Evolutionary conservation across 2,113 vertebrate genomes (phyloP).

Genomic region (Tylochromis polylepis): DNA sequence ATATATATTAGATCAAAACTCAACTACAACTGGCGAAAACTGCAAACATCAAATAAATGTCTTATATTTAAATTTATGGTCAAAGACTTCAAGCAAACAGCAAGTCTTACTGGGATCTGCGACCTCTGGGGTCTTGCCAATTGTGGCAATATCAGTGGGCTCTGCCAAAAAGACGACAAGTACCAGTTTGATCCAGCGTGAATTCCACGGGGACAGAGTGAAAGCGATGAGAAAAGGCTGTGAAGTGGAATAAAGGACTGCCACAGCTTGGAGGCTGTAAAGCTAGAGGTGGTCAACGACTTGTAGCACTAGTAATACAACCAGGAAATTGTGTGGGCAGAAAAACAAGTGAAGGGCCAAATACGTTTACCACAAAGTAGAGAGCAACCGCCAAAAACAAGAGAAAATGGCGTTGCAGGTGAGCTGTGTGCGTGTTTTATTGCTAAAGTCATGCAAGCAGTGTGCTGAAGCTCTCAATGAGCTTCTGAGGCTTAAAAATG

Average conservation of each 20-base stretch:
- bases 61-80: not conserved
- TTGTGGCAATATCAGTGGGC: slow-evolving; percentile 56
- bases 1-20: not conserved
- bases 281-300: slow-evolving; percentile 45
- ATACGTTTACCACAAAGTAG: not conserved
- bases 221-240: slow-evolving; percentile 10
- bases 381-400: not conserved
- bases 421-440: not conserved
- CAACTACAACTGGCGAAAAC: not conserved
- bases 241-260: slow-evolving; percentile 1
- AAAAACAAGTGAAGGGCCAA: not conserved
- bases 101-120: slow-evolving; percentile 69
- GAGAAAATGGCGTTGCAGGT: not conserved
- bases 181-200: slow-evolving; percentile 51
- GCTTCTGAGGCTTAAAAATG: not conserved
- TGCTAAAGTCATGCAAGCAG: not conserved
- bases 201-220: slow-evolving; percentile 1
- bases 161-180: slow-evolving; percentile 74
- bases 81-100: slow-evolving; percentile 55
- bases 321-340: not conserved
- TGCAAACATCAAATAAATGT: not conserved
- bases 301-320: slow-evolving; percentile 32
- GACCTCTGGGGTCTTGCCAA: slow-evolving; percentile 59
- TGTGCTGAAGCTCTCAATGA: not conserved
- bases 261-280: slow-evolving; percentile 15